Evolutionary conservation across 1,140 invertebrate genomes (phyloP), one percentile per base, ranked within the genome.

Genomic region (Brachionus manjavacas): DNA sequence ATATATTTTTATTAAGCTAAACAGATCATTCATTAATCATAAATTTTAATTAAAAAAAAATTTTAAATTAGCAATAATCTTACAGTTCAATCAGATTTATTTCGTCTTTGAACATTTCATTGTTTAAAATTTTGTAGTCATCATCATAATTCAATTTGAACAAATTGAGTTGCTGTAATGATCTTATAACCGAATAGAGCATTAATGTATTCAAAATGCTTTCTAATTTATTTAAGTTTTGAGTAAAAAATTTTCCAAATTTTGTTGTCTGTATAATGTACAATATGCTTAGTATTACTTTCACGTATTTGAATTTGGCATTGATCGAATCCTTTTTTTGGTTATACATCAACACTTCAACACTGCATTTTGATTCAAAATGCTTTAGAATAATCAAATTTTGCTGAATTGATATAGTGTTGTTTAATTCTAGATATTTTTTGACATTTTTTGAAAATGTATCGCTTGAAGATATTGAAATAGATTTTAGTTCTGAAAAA

Each of bases 51-150:
- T 35, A 6, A 35, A 35, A 35, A 35, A 35, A 35, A 6, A 6
- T 0, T 6, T 0, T 6, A 35, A 35, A 7, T 35, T 7, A 35
- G 52, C 28, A 23, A 20, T 2, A 25, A 12, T 46, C 43, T 76
- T 76, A 76, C 72, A 76, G 49, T 52, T 76, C 72, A 28, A 76
- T 76, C 4, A 76, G 23, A 76, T 20, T 76, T 76, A 76, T 76
- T 49, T 76, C 72, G 52, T 76, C 72, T 46, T 49, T 49, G 25
- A 76, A 76, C 39, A 25, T 76, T 49, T 76, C 72, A 25, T 76
- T 49, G 49, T 49, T 49, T 25, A 14, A 8, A 23, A 76, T 49
- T 14, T 23, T 23, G n/a, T 76, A 76, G 6, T 41, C 68, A n/a
- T 39, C 39, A 11, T 76, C 72, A n/a, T 76, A 76, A 20, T 76